Conservation (phyloP, 2,888 invertebrate genomes). For the Eupithecia subumbrata region DNA sequence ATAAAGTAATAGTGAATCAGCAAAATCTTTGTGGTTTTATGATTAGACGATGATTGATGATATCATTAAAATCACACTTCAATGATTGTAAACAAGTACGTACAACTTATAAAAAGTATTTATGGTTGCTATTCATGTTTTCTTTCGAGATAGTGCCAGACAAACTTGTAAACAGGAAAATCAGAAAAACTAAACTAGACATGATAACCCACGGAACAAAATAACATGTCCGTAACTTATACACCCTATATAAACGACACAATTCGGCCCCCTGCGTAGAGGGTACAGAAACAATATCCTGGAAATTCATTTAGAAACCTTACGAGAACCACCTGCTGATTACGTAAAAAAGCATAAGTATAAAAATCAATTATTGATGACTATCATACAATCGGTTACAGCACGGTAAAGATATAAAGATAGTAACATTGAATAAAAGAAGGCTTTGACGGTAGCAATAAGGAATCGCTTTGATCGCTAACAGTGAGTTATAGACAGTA, state of each 20-base stretch:
- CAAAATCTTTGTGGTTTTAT: background rate
- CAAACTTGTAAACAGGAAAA: background rate
- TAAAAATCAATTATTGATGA: conserved; percentile 6
- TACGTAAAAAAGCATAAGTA: conserved; percentile 2
- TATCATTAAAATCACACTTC: conserved; percentile 1
- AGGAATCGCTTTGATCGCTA: conserved; percentile 10
- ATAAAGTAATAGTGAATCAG: background rate
- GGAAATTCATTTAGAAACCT: conserved; percentile 9
- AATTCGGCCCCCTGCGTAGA: background rate
- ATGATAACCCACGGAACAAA: background rate
- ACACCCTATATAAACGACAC: background rate
- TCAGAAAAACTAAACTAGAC: background rate
- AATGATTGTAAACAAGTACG: background rate
- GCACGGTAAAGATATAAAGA: background rate
- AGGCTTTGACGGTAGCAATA: conserved; percentile 6
- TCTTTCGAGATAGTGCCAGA: background rate
- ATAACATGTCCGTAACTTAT: background rate
- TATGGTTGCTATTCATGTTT: background rate
- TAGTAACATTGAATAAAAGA: conserved; percentile 9
- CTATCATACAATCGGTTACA: conserved; percentile 1
- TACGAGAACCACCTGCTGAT: background rate
- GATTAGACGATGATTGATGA: background rate
- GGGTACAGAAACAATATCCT: background rate
- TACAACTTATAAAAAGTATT: background rate
- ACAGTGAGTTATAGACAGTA: background rate